Evolutionary conservation across 2,797 vertebrate genomes (phyloP), one percentile per base, ranked within the genome.

Genomic region (Takifugu rubripes): DNA sequence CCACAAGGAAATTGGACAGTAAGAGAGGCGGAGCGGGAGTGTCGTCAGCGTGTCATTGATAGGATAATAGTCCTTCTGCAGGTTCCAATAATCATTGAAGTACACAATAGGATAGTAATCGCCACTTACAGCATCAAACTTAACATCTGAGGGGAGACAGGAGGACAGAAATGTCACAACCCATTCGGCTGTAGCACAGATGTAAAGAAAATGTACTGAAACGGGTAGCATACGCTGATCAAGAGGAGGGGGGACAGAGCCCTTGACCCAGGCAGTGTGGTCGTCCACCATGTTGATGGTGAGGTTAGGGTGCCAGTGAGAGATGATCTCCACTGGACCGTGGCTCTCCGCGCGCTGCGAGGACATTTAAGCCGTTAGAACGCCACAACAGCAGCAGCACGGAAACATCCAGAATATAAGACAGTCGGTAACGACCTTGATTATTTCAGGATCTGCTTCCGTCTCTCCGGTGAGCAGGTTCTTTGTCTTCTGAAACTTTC

Each of bases 1-100:
- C 96, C 96, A 98, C 33, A 98, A 83, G 0, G 95, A 97, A 14
- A 98, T 90, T 0, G 96, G 96, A 72, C 95, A 97, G 88, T 91
- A 98, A 53, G 73, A 83, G 33, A 98, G 90, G 0, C 93, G 94
- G 48, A 98, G 88, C 0, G 96, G 95, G 33, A 98, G 87, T 49
- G 78, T 84, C 26, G 75, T 80, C 71, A 97, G 83, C 2, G 88
- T 92, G 3, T 94, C 92, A 0, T 98, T 98, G 76, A 98, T 92
- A 53, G 95, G 92, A 75, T 92, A 96, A 62, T 97, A 96, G 25
- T 98, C 96, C 80, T 95, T 96, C 89, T 98, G 96, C 68, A 98
- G 93, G 89, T 98, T 98, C 96, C 96, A 98, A 92, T 98, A 98
- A 76, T 98, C 96, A 0, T 98, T 98, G 89, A 97, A 97, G 85